Base-by-base conservation (phyloP, 2,888 invertebrate genomes). In the Tetrapedia diversipes region DNA sequence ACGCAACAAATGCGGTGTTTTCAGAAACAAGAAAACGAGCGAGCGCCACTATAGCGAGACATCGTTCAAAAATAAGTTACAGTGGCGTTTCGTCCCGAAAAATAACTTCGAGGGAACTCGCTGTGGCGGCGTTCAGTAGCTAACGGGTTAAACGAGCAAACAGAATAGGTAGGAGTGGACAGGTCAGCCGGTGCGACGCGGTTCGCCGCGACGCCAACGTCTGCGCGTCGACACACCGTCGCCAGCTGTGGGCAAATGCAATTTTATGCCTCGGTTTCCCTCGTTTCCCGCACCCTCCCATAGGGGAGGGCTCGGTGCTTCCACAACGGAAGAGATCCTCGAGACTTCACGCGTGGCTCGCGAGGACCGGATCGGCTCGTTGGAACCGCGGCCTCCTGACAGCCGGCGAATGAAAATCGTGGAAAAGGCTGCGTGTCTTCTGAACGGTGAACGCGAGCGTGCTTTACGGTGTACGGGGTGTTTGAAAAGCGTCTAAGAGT, bases 261-360 rank as follows among this genome's bases (percentile, higher is more conserved):
- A 85, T 86, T 86, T 85, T 86, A 86, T 79, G 80, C 86, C 74
- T 83, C 74, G 69, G 77, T 79, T 85, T 81, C 69, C 77, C 83
- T 66, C 65, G 57, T 80, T 75, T 79, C 37, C 51, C 24, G 47
- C 54, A 43, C 43, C 34, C 51, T 53, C 37, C 63, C 16, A 32
- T 24, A 37, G 51, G 45, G n/a, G n/a, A n/a, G n/a, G 39, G 43
- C 11, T 27, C 32, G 7, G 37, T 34, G 66, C 60, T 70, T 49
- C 27, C 10, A 27, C 39, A n/a, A 24, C 65, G 67, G 43, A 68
- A 70, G 71, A 53, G 68, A 67, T 72, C 66, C 75, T 76, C 68
- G 76, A 78, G 76, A 78, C 78, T 71, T 78, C 67, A 66, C 78
- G 66, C 71, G 59, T 53, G 70, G 66, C 54, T 65, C 68, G 32